Base-by-base conservation (phyloP, 2,888 invertebrate genomes). In the Dynastes tityus region DNA sequence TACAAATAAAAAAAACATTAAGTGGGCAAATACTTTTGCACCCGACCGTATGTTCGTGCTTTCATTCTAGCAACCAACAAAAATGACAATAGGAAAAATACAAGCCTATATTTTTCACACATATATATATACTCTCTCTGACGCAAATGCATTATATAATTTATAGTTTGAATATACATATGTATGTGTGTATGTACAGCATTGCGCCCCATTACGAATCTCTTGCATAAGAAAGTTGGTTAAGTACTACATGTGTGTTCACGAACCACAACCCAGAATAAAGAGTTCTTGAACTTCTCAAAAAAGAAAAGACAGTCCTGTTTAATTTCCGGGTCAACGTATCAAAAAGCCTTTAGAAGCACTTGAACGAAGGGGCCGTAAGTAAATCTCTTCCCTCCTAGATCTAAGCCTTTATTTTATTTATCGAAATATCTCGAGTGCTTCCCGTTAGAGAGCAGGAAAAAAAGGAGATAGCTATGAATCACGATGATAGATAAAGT, bases 301-400 rank as follows among this genome's bases (percentile, higher is more conserved):
- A 63, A 45, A 45, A 74, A 74, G 73, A 63, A 74, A 61, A 61
- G 73, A 74, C 73, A 74, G 73, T 74, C 61, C 73, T 74, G 73
- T 74, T 74, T 74, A 74, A 74, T 74, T 74, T 74, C 73, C 73
- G 73, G 73, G 61, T 61, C 45, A 45, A 61, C 73, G 73, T 74
- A 68, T 68, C 68, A 68, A 68, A 68, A 49, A 40, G 29, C 9
- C 29, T 51, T 11, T 45, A 16, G 16, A 65, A 58, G 55, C 55
- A 58, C 55, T 58, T 58, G 55, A 58, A 58, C 27, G 6, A 58
- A 58, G 55, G 55, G 65, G 40, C 45, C 40, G 40, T 67, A 67
- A 45, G 45, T 67, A 67, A 67, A 67, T 45, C 45, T 3, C 65
- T 45, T 45, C 65, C 40, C 45, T 45, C 40, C 65, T 40, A 40